Evolutionary conservation across 2,888 invertebrate genomes (phyloP), one percentile per base, ranked within the genome.

Genomic region (Pandemis cinnamomeana): DNA sequence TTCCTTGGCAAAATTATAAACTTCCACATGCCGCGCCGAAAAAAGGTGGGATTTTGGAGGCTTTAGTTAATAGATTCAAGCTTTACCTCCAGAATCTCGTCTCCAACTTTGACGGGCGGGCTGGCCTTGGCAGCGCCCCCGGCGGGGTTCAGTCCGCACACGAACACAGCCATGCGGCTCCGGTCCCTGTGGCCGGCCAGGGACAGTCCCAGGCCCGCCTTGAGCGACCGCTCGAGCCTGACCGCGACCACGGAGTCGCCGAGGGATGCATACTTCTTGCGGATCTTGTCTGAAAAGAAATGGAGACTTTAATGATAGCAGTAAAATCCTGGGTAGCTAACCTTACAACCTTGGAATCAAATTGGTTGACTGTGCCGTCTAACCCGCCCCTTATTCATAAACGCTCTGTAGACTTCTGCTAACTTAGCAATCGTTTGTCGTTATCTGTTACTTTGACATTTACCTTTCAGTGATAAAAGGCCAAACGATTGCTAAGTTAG

Each of bases 111-210:
- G 51, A 99, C 95, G 48, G 96, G 95, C 7, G 97, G 96, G 7
- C 96, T 96, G 6, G 96, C 95, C 80, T 96, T 96, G 77, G 95
- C 96, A 4, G 98, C 97, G 0, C 97, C 95, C 13, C 99, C 99
- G 4, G 96, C 96, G 0, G 98, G 98, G 89, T 99, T 97, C 71
- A 99, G 95, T n/a, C 99, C 99, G 81, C 98, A 99, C 44, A 99
- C 96, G 90, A 99, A 99, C 75, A 99, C 99, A 42, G 98, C 98
- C 99, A 99, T 99, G 84, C 97, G 97, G 85, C 96, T 97, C 64
- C 99, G 95, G 91, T 99, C 99, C 84, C 97, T 96, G 93, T 99
- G 99, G 0, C 99, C 99, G 0, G 99, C 98, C 79, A 99, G 94
- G 71, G 98, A 98, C 77, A 99, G 95, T 3, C 99, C 99, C 71